Conservation (phyloP, 2,113 vertebrate genomes). For the Calidris pygmaea region DNA sequence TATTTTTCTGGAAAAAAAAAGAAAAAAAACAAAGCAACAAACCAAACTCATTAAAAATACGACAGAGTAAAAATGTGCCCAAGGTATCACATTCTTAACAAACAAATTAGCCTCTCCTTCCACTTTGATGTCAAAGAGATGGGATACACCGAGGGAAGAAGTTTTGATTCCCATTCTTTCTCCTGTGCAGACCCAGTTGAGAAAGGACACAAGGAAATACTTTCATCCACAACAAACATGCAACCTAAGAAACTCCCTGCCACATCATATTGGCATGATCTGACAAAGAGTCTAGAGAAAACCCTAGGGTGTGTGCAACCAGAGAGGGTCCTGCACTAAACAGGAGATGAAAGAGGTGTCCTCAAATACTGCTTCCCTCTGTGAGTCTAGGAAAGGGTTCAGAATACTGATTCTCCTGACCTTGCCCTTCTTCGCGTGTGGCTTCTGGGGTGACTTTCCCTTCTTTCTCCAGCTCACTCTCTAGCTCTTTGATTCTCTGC, state of each 20-base stretch:
- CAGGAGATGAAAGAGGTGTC: not conserved
- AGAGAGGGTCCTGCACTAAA: not conserved
- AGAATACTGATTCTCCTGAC: not conserved
- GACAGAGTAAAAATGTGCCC: not conserved
- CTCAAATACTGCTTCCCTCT: not conserved
- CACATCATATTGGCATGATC: not conserved
- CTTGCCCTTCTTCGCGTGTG: not conserved
- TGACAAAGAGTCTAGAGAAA: not conserved
- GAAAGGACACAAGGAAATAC: not conserved
- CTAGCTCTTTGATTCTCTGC: slow-evolving; percentile 79
- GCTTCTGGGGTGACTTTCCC: not conserved
- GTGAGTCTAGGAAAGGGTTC: not conserved
- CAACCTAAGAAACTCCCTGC: not conserved
- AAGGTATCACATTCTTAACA: not conserved
- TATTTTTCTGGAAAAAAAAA: not conserved
- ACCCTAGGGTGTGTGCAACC: not conserved
- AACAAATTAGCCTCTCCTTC: not conserved
- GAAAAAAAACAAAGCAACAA: not conserved
- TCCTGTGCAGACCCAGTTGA: not conserved
- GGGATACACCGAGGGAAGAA: not conserved
- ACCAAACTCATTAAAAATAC: not conserved
- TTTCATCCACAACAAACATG: not conserved
- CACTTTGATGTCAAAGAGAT: not conserved
- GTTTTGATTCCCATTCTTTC: not conserved
- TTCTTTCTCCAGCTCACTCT: slow-evolving; percentile 62